Base-by-base conservation (phyloP, 1,140 invertebrate genomes). In the Andrena cerasifolii region DNA sequence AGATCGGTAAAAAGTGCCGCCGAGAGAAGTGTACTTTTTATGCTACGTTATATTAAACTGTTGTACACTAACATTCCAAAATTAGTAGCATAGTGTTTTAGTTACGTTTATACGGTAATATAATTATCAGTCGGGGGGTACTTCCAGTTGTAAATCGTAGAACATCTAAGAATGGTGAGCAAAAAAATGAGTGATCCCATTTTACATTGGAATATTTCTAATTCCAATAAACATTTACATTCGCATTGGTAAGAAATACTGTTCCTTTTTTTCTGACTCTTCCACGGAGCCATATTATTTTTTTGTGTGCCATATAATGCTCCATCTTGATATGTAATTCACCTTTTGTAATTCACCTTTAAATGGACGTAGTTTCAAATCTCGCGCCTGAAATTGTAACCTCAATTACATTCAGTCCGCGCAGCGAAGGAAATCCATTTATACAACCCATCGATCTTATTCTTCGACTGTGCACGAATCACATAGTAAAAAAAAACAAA, bases 131-230 rank as follows among this genome's bases (percentile, higher is more conserved):
- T 73, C 53, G 21, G 24, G 12, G n/a, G 63, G 6, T 51, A 36
- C 18, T 51, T 47, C 16, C 18, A 14, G 18, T n/a, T 61, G 1
- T 18, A 49, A 36, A 33, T 8, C 24, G 26, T 12, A 31, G 54
- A 54, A 33, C 6, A 16, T 72, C 18, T 24, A 45, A 72, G 18
- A 61, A 18, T 26, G 28, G 65, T 40, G 10, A 40, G 36, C n/a
- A 5, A 16, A 33, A 24, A 43, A 6, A n/a, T 18, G 14, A 40
- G 7, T 40, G 2, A 62, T n/a, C 16, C 6, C 33, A 40, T 40
- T 63, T 73, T 73, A 73, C 26, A 62, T 72, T 65, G 7, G 6
- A 56, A 56, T 75, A 45, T 45, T 56, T 66, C 21, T 16, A 56
- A 24, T 66, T 75, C 5, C 2, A 71, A 71, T 43, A 78, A 71